Evolutionary conservation across 2,113 vertebrate species (phyloP).

Genomic region (Panthera tigris): DNA sequence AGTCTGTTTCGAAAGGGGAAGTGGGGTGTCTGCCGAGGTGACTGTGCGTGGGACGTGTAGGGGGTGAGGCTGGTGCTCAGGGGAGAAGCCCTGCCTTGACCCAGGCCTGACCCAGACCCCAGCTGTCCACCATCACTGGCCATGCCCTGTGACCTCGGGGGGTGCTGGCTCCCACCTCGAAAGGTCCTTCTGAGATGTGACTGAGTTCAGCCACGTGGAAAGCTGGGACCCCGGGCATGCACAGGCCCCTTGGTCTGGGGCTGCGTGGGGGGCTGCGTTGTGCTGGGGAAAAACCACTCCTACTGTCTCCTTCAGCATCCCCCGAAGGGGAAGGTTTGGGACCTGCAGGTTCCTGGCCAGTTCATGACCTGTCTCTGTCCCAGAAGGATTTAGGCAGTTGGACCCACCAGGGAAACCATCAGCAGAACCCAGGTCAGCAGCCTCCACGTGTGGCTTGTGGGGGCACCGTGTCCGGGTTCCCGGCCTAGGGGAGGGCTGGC

Average conservation of each 20-base stretch:
- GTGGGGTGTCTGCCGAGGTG: background rate
- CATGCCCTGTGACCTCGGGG: fast-evolving
- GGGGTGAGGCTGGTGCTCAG: fast-evolving
- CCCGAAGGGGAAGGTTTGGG: fast-evolving
- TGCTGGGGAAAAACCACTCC: fast-evolving
- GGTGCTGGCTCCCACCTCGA: fast-evolving
- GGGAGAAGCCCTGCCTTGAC: background rate
- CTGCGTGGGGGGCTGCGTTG: fast-evolving
- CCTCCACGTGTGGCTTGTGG: fast-evolving
- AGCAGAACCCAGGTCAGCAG: background rate
- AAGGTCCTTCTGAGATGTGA: background rate
- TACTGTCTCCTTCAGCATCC: background rate
- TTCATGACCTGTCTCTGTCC: background rate
- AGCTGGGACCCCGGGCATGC: fast-evolving
- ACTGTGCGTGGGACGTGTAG: fast-evolving
- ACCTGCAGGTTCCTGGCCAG: fast-evolving
- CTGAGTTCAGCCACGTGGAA: fast-evolving
- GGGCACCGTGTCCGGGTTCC: background rate
- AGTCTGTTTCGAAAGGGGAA: background rate
- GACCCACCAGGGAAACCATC: background rate
- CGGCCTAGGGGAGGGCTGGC: background rate
- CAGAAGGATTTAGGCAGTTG: background rate
- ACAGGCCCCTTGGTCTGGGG: fast-evolving
- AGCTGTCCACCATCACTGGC: fast-evolving
- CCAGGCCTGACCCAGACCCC: fast-evolving